Conservation (phyloP, 2,113 vertebrate genomes). For the Scomber japonicus region DNA sequence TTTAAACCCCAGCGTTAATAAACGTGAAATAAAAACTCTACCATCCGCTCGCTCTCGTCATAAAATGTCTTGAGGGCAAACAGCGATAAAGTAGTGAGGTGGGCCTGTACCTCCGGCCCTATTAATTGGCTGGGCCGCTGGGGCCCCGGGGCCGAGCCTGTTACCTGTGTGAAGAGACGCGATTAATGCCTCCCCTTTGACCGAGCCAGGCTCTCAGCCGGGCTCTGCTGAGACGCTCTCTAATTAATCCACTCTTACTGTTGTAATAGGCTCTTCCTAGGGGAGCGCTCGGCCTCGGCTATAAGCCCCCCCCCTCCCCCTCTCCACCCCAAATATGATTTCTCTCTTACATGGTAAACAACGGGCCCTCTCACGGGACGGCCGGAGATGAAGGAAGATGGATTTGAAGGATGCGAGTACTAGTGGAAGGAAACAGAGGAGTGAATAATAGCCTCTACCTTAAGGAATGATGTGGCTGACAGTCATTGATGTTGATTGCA, state of each 20-base stretch:
- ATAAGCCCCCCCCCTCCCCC: slow-evolving; percentile 46
- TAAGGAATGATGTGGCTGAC: slow-evolving; percentile 15
- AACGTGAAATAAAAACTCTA: slow-evolving; percentile 69
- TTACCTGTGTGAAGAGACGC: slow-evolving; percentile 84
- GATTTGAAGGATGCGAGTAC: slow-evolving; percentile 54
- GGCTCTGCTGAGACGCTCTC: slow-evolving; percentile 88
- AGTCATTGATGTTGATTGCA: slow-evolving; percentile 38
- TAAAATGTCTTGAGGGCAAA: slow-evolving; percentile 78
- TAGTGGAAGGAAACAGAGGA: slow-evolving; percentile 30
- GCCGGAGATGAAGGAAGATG: slow-evolving; percentile 63
- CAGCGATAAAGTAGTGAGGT: slow-evolving; percentile 75
- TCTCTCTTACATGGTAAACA: slow-evolving; percentile 95
- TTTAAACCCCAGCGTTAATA: slow-evolving; percentile 64
- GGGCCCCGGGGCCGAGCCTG: slow-evolving; percentile 65
- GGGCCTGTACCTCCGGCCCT: slow-evolving; percentile 78
- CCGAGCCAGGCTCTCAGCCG: slow-evolving; percentile 83
- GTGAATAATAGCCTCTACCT: slow-evolving; percentile 35
- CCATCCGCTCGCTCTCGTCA: slow-evolving; percentile 49
- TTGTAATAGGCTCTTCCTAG: slow-evolving; percentile 91
- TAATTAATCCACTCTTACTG: slow-evolving; percentile 98
- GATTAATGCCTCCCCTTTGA: slow-evolving; percentile 87
- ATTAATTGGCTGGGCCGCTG: slow-evolving; percentile 82
- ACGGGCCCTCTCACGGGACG: slow-evolving; percentile 84
- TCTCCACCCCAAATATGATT: slow-evolving; percentile 88
- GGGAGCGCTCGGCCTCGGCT: slow-evolving; percentile 83